Conservation (phyloP, 2,113 vertebrate genomes). For the Deroptyus accipitrinus region DNA sequence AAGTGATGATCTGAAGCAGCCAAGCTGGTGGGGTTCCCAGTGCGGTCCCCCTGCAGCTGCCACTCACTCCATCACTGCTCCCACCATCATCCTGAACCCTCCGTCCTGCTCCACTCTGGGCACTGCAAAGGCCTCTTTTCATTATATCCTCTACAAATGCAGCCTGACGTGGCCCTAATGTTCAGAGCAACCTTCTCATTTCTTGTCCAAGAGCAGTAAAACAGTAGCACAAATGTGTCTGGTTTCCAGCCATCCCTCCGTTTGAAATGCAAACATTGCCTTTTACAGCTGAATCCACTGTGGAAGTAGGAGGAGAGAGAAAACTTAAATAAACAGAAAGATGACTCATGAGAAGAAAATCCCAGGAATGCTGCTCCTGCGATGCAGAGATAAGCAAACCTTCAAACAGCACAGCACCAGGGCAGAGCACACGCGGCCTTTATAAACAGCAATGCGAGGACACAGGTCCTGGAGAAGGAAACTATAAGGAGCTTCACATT, state of each 20-base stretch:
- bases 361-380: not conserved
- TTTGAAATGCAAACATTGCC: not conserved
- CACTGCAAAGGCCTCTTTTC: not conserved
- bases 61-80: not conserved
- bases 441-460: not conserved
- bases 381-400: not conserved
- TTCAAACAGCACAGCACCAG: not conserved
- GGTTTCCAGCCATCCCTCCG: not conserved
- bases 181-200: not conserved
- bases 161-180: not conserved
- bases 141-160: accelerated
- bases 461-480: not conserved
- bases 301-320: not conserved
- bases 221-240: accelerated
- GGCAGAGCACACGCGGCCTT: not conserved
- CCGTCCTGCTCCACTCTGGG: not conserved
- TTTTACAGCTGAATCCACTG: not conserved
- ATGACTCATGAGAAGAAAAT: not conserved
- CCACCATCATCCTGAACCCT: not conserved
- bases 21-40: not conserved
- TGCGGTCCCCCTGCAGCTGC: not conserved
- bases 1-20: not conserved
- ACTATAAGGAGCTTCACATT: accelerated
- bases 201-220: not conserved
- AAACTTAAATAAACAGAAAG: not conserved